These are phyloP conservation scores for Metaphire vulgaris DNA, from an alignment of 1,140 invertebrate genomes.

Conservation along the genomic window DNA sequence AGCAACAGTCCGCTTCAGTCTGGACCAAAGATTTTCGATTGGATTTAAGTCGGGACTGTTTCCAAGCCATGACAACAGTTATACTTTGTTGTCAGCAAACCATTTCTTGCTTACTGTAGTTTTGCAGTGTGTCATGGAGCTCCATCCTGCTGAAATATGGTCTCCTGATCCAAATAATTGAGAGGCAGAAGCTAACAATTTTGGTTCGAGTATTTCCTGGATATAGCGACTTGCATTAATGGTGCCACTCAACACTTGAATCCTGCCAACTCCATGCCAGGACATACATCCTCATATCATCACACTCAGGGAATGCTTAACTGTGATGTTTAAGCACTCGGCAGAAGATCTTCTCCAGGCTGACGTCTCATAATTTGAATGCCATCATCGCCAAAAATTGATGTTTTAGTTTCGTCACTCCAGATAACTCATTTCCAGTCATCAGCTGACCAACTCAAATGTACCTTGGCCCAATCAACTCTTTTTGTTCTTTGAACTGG, in stretches of 20 bases:
- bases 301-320: not conserved
- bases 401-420: not conserved
- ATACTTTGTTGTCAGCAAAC: constrained; percentile 1
- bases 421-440: not conserved
- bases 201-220: not conserved
- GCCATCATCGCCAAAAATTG: not conserved
- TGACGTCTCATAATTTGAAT: not conserved
- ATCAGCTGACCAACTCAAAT: not conserved
- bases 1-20: not conserved
- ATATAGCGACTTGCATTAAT: not conserved
- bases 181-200: not conserved
- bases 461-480: not conserved
- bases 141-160: constrained; percentile 8
- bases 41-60: constrained; percentile 8
- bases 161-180: not conserved
- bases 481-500: not conserved
- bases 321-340: not conserved
- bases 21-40: constrained; percentile 1
- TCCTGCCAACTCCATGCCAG: not conserved
- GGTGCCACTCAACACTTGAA: not conserved
- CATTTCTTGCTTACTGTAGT: not conserved
- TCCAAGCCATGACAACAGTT: not conserved
- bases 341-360: not conserved
- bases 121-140: constrained; percentile 7
- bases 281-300: constrained; percentile 1